These are phyloP conservation scores for Pterocles burchelli DNA, from an alignment of 2,113 vertebrate species.

Conservation along the genomic window DNA sequence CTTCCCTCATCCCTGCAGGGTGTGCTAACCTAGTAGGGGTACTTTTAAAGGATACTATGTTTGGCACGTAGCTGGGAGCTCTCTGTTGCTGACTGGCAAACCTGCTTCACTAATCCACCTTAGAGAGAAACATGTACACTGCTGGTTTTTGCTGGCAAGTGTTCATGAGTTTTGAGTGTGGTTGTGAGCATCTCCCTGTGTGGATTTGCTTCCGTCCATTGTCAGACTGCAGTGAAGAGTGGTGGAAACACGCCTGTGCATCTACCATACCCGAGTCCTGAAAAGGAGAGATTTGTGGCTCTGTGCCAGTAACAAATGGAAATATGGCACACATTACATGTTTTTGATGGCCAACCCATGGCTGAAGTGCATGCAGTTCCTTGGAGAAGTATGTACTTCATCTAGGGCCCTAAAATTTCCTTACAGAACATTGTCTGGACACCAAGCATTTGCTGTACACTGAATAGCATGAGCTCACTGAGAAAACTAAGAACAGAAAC, in stretches of 20 bases:
- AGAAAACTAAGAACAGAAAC: background rate
- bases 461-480: background rate
- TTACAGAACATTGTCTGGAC: background rate
- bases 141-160: background rate
- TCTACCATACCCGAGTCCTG: background rate
- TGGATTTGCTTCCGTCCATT: background rate
- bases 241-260: accelerated
- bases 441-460: background rate
- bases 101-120: background rate
- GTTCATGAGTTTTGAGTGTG: background rate
- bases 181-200: accelerated
- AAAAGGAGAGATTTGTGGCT: background rate
- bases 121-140: background rate
- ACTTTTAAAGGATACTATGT: background rate
- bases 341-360: background rate
- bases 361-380: background rate
- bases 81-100: background rate
- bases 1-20: background rate
- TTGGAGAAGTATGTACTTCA: background rate
- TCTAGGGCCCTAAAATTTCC: background rate
- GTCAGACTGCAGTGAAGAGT: background rate
- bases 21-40: background rate
- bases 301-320: background rate
- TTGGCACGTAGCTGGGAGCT: background rate
- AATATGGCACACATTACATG: background rate